Evolutionary conservation across 2,113 vertebrate genomes (phyloP).

Genomic region (Martes martes): DNA sequence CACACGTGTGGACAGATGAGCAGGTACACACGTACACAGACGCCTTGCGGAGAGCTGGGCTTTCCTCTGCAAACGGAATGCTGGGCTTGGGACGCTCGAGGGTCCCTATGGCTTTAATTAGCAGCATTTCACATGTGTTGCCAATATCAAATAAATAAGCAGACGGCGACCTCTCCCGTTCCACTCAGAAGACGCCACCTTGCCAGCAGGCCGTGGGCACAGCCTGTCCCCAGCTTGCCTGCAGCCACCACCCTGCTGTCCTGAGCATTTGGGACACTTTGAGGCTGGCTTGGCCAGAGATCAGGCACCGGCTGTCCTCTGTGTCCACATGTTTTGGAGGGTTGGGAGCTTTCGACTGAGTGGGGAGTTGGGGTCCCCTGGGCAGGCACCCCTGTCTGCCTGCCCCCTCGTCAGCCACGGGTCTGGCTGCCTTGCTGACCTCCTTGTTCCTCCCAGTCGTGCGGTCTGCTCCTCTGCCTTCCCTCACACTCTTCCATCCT

Average conservation of each 20-base stretch:
- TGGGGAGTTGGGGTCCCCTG: rapidly evolving
- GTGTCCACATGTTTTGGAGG: not conserved
- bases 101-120: not conserved
- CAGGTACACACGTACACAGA: not conserved
- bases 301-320: not conserved
- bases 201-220: not conserved
- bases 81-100: not conserved
- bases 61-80: not conserved
- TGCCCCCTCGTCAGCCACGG: not conserved
- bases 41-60: rapidly evolving
- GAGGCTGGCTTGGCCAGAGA: not conserved
- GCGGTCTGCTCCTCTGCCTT: not conserved
- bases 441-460: not conserved
- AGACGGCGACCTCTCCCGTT: not conserved
- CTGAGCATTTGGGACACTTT: not conserved
- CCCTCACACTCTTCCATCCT: not conserved
- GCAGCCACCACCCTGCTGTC: not conserved
- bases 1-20: rapidly evolving
- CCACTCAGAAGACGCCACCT: not conserved
- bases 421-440: not conserved
- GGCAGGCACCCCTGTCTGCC: not conserved
- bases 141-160: not conserved
- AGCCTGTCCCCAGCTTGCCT: not conserved
- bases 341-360: not conserved
- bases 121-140: not conserved